Percentiles rank a stretch among this genome's conserved stretches.
Evolutionary conservation across 2,797 vertebrate species (phyloP).

Genomic region (Danio kyathit): DNA sequence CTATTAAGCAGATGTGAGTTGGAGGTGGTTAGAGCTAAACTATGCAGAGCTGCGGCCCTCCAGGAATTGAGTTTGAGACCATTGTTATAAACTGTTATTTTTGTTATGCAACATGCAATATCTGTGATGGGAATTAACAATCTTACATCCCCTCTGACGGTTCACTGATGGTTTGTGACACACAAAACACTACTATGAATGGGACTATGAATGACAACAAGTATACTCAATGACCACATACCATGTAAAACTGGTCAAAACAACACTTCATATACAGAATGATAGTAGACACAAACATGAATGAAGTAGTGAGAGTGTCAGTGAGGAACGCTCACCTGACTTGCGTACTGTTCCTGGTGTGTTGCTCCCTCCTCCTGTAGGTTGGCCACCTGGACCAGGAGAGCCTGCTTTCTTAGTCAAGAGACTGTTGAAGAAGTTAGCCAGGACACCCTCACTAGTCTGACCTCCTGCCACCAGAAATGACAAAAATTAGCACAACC

Average conservation of each 20-base stretch:
- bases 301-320: background rate
- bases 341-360: constrained; percentile 94
- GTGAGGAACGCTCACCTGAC: constrained; percentile 81
- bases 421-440: constrained; percentile 99
- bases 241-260: constrained; percentile 2
- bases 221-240: too few species aligned
- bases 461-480: constrained; percentile 83
- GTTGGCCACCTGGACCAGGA: constrained; percentile 84
- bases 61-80: too few species aligned
- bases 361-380: constrained; percentile 83
- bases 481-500: constrained; percentile 4
- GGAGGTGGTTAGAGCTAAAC: too few species aligned
- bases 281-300: background rate
- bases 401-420: constrained; percentile 97
- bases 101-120: too few species aligned
- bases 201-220: too few species aligned
- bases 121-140: too few species aligned
- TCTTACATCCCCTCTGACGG: too few species aligned
- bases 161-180: too few species aligned
- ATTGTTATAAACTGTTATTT: too few species aligned
- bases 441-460: constrained; percentile 97
- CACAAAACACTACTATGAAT: too few species aligned
- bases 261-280: constrained; percentile 24
- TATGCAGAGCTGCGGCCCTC: too few species aligned
- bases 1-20: too few species aligned